These are phyloP conservation scores for Uloborus diversus DNA, from an alignment of 1,140 invertebrate species.

Conservation along the genomic window DNA sequence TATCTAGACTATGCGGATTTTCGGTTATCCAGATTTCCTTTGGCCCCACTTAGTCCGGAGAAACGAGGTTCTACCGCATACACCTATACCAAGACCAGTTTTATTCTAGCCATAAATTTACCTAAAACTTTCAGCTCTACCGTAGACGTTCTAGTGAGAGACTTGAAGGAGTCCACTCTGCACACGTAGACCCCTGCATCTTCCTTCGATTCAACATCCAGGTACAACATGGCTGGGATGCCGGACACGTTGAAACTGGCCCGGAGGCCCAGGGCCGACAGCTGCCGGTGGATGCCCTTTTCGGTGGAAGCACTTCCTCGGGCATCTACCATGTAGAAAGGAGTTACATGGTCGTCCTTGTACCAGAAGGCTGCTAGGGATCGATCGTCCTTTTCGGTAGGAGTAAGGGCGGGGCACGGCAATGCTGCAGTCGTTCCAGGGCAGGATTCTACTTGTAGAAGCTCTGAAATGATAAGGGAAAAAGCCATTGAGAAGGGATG, in stretches of 20 bases:
- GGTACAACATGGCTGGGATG: conserved; percentile 75
- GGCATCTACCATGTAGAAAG: conserved; percentile 72
- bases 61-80: too few species aligned
- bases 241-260: conserved; percentile 19
- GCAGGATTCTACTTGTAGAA: conserved; percentile 20
- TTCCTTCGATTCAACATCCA: conserved; percentile 78
- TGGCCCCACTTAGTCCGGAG: too few species aligned
- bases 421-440: conserved; percentile 8
- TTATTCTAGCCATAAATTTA: neutral
- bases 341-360: conserved; percentile 78
- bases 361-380: conserved; percentile 82
- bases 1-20: too few species aligned
- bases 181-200: conserved; percentile 88
- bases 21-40: too few species aligned
- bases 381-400: conserved; percentile 29
- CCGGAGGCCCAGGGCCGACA: conserved; percentile 23
- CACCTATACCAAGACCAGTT: too few species aligned
- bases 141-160: conserved; percentile 71
- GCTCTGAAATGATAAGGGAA: too few species aligned
- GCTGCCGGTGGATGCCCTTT: conserved; percentile 5
- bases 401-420: conserved; percentile 12
- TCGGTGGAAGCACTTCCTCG: conserved; percentile 12
- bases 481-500: too few species aligned
- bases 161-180: conserved; percentile 87
- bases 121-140: conserved; percentile 70